Evolutionary conservation across 2,888 invertebrate genomes (phyloP).

Genomic region (Protula sp.): DNA sequence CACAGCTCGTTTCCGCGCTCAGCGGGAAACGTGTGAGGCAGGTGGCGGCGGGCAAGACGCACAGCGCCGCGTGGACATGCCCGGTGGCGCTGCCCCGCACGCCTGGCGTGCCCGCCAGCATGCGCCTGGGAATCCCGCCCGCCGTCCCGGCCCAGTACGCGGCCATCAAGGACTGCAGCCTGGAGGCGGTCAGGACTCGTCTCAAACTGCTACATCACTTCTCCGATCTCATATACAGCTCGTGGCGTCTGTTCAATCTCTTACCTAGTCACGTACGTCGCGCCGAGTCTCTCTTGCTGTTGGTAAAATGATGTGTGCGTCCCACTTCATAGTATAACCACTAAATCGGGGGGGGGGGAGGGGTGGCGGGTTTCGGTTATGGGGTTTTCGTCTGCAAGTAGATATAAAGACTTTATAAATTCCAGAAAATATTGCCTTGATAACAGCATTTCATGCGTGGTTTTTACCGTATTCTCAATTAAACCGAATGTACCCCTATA

Average conservation of each 20-base stretch:
- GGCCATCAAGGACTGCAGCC: slow-evolving; percentile 57
- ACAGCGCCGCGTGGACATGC: slow-evolving; percentile 64
- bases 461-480: too few relatives aligned
- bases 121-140: slow-evolving; percentile 58
- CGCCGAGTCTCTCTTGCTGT: neutral
- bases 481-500: too few relatives aligned
- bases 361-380: too few relatives aligned
- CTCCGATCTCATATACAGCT: slow-evolving; percentile 62
- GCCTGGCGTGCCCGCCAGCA: slow-evolving; percentile 57
- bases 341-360: too few relatives aligned
- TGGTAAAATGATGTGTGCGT: too few relatives aligned
- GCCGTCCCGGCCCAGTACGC: slow-evolving; percentile 61
- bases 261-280: neutral
- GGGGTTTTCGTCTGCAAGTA: too few relatives aligned
- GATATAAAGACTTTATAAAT: too few relatives aligned
- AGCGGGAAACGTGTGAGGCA: slow-evolving; percentile 60
- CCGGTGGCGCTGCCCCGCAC: slow-evolving; percentile 53
- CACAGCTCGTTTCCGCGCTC: slow-evolving; percentile 58
- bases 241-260: slow-evolving; percentile 55
- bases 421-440: too few relatives aligned
- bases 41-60: slow-evolving; percentile 63
- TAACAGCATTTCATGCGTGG: too few relatives aligned
- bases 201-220: slow-evolving; percentile 61
- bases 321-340: too few relatives aligned
- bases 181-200: slow-evolving; percentile 58